Conservation (phyloP, 2,113 vertebrate genomes). For the Albula goreensis region DNA sequence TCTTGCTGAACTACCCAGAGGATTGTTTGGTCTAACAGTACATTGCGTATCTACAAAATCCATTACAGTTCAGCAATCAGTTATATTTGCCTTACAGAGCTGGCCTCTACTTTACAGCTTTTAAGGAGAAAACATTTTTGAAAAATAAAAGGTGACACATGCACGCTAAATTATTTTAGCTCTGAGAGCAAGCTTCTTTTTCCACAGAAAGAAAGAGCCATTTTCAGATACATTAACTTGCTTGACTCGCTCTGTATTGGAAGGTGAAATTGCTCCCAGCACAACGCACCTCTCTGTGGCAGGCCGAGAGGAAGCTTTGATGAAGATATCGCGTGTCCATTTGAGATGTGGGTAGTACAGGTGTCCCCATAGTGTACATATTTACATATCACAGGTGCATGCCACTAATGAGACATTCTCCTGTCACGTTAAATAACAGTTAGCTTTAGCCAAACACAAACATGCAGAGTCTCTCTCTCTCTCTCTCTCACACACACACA, state of each 20-base stretch:
- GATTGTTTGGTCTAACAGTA: neutral
- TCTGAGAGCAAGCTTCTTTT: neutral
- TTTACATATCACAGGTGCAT: neutral
- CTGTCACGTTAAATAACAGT: neutral
- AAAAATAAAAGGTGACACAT: neutral
- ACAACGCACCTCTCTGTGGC: neutral
- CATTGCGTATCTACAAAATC: neutral
- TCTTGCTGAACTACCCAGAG: neutral
- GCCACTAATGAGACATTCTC: neutral
- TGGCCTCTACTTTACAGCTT: neutral
- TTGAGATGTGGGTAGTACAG: neutral
- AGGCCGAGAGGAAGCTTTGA: neutral
- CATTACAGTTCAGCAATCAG: neutral
- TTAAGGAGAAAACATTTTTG: neutral
- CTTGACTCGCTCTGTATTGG: neutral
- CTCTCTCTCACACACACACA: no score
- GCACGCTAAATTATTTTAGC: neutral
- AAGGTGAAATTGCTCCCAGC: neutral
- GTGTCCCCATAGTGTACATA: neutral
- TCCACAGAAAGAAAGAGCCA: neutral
- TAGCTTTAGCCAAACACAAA: neutral
- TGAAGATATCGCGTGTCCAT: neutral
- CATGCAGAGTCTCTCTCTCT: no score
- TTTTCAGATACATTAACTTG: slow-evolving; percentile 7
- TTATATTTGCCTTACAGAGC: neutral